These are phyloP conservation scores for Gopherus flavomarginatus DNA, from an alignment of 2,113 vertebrate genomes.

Conservation along the genomic window DNA sequence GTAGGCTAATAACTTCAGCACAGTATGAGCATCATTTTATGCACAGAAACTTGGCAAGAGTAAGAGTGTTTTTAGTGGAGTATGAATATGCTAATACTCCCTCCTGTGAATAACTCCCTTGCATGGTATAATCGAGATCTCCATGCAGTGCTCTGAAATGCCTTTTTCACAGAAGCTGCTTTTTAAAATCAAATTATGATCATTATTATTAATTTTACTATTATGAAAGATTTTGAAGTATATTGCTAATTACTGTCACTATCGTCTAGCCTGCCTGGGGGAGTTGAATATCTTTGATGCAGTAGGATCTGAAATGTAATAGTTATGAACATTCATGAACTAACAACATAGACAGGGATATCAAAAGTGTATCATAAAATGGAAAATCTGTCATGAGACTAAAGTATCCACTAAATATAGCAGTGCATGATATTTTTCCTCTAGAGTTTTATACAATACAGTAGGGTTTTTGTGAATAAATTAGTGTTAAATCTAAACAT, in stretches of 20 bases:
- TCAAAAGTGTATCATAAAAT: background rate
- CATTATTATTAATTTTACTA: constrained; percentile 70
- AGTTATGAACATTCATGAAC: background rate
- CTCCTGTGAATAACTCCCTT: constrained; percentile 59
- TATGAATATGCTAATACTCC: constrained; percentile 59
- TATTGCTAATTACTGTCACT: constrained; percentile 52
- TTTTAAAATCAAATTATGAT: constrained; percentile 66
- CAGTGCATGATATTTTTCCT: background rate
- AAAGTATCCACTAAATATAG: background rate
- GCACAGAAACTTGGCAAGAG: constrained; percentile 68
- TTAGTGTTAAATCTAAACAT: background rate
- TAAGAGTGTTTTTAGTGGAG: constrained; percentile 63
- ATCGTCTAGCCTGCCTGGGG: background rate
- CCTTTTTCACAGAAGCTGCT: constrained; percentile 44
- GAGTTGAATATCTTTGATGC: background rate
- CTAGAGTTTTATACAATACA: background rate
- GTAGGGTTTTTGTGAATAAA: background rate
- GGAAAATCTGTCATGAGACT: background rate
- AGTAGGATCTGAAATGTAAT: background rate
- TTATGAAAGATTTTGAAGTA: constrained; percentile 59
- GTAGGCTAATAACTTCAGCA: constrained; percentile 70
- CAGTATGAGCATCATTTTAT: constrained; percentile 59
- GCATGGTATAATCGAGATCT: constrained; percentile 57
- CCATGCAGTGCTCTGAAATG: constrained; percentile 41
- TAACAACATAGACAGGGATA: background rate